phyloP scores from a whole-genome alignment of 2,113 vertebrate genomes.

The Capreolus pygargus region DNA sequence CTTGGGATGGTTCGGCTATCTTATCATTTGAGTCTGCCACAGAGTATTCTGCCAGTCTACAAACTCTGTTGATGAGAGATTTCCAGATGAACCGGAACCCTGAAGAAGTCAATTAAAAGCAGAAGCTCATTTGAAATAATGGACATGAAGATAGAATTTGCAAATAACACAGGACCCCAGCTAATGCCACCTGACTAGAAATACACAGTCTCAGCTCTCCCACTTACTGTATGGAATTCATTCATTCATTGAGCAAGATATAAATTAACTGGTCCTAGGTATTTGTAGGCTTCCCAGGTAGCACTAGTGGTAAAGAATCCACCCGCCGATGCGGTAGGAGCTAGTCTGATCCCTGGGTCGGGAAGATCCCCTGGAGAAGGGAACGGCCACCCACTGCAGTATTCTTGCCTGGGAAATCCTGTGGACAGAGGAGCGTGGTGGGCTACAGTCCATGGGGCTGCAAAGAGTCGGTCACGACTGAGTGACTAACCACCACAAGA shows the following conservation, averaged over 20 bases:
- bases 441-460: neutral
- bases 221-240: no score
- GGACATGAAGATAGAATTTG: neutral
- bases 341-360: neutral
- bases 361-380: neutral
- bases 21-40: neutral
- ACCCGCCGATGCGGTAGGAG: fast-evolving
- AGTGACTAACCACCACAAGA: neutral
- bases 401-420: neutral
- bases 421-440: neutral
- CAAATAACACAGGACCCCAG: neutral
- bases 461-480: neutral
- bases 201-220: fast-evolving
- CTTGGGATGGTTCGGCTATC: neutral
- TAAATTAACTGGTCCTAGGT: neutral
- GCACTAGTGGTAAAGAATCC: neutral
- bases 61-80: neutral
- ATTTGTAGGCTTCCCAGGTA: neutral
- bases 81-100: neutral
- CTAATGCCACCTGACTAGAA: neutral
- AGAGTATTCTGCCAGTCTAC: neutral
- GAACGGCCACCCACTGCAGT: neutral
- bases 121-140: neutral
- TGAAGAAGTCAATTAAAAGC: neutral
- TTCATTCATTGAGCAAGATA: neutral